Base-by-base conservation (phyloP, 2,888 invertebrate species). In the Dinocampus coccinellae region DNA sequence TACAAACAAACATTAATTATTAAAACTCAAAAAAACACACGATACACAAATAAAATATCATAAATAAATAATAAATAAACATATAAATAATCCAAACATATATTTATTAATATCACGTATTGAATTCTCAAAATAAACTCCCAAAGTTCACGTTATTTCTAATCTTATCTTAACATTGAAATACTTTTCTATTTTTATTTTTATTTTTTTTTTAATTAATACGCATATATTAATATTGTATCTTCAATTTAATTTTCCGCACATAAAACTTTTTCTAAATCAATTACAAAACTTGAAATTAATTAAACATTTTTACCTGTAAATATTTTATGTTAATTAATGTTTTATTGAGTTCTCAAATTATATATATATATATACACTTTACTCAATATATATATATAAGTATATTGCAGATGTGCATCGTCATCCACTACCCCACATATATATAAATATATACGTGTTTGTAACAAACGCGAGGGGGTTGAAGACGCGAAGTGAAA, bases 321-420 rank as follows among this genome's bases (percentile, higher is more conserved):
- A 47, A 47, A 47, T 47, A 47, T 47, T 47, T 47, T 16, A 47
- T 16, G 20, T 55, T 26, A 55, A 55, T 55, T 26, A 55, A 55
- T 26, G 55, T 55, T 55, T 55, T n/a, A 55, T 55, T 24, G 55
- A 55, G 13, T 26, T 55, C 52, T 22, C 20, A 22, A n/a, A n/a
- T n/a, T n/a, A n/a, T n/a, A n/a, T n/a, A n/a, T n/a, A n/a, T n/a
- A 24, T 11, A 24, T 26, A 47, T 47, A 16, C 16, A 24, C 55
- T 55, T 26, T 24, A 55, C 55, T 24, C 26, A 36, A 61, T 34
- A 22, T 36, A 11, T 61, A 57, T 26, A 57, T 26, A 57, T 24
- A n/a, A 57, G 57, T 9, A 58, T n/a, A 58, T n/a, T 58, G 34
- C 58, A 58, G 20, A 47, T 47, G 47, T 47, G 47, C 47, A 47